Evolutionary conservation across 2,888 invertebrate genomes (phyloP).

Genomic region (Empis livida): DNA sequence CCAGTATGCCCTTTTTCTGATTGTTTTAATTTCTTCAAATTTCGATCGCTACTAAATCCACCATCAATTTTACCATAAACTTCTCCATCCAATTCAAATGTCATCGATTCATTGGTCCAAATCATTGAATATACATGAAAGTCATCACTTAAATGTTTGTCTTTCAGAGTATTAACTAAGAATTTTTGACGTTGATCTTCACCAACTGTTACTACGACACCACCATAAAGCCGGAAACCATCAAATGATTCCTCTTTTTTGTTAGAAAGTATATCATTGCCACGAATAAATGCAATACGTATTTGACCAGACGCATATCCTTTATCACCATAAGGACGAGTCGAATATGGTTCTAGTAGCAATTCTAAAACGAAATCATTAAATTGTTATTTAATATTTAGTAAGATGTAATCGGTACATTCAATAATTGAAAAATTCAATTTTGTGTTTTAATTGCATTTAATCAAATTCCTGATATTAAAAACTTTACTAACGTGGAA

Average conservation of each 20-base stretch:
- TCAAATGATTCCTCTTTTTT: not conserved
- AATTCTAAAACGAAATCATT: not conserved
- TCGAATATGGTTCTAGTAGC: not conserved
- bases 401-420: too few relatives aligned
- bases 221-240: not conserved
- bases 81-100: conserved; percentile 40
- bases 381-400: not conserved
- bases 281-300: not conserved
- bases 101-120: conserved; percentile 40
- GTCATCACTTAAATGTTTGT: conserved; percentile 24
- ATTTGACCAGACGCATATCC: not conserved
- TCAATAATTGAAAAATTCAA: too few relatives aligned
- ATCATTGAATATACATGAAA: conserved; percentile 57
- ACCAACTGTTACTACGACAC: not conserved
- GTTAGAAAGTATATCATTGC: not conserved
- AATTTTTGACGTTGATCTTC: not conserved
- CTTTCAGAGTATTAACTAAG: not conserved
- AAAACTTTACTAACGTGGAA: conserved; percentile 57
- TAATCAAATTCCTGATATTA: too few relatives aligned
- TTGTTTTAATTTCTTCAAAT: not conserved
- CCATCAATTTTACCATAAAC: conserved; percentile 32
- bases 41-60: not conserved
- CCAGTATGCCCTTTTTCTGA: not conserved
- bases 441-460: too few relatives aligned
- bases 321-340: not conserved